These are phyloP conservation scores for Heliconius ismenius DNA, from an alignment of 2,888 invertebrate genomes.

Conservation along the genomic window DNA sequence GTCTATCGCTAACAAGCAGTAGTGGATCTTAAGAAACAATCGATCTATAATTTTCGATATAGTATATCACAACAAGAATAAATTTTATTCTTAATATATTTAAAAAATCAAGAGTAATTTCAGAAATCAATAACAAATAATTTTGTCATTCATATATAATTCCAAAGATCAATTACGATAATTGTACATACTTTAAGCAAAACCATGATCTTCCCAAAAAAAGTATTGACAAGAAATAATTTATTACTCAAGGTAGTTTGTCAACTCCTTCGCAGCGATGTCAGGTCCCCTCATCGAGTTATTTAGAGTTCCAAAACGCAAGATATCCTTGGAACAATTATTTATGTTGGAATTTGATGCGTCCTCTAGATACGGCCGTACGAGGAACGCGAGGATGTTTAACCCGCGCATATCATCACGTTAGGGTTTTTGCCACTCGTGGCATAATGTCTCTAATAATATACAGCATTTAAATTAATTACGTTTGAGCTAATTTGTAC, in stretches of 20 bases:
- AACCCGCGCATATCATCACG: conserved; percentile 25
- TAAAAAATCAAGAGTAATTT: too few relatives aligned
- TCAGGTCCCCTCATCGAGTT: neutral
- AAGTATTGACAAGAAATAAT: neutral
- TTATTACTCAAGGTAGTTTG: conserved; percentile 9
- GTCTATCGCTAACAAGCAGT: too few relatives aligned
- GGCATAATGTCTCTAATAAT: conserved; percentile 12
- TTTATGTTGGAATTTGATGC: conserved; percentile 32
- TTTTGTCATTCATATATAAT: too few relatives aligned
- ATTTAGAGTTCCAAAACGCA: conserved; percentile 30
- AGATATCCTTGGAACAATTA: conserved; percentile 31
- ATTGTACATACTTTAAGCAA: neutral
- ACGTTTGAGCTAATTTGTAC: neutral
- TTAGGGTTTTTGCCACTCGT: conserved; percentile 21
- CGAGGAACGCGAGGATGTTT: conserved; percentile 26
- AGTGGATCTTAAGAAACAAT: too few relatives aligned
- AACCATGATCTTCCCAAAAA: neutral
- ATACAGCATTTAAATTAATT: conserved; percentile 11
- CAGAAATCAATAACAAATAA: too few relatives aligned
- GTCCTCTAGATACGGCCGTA: conserved; percentile 36
- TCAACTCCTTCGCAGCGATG: neutral
- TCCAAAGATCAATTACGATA: neutral
- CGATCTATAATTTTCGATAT: neutral
- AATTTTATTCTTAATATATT: neutral
- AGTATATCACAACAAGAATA: neutral